Evolutionary conservation across 2,888 invertebrate species (phyloP).

Genomic region (Dryobotodes eremita): DNA sequence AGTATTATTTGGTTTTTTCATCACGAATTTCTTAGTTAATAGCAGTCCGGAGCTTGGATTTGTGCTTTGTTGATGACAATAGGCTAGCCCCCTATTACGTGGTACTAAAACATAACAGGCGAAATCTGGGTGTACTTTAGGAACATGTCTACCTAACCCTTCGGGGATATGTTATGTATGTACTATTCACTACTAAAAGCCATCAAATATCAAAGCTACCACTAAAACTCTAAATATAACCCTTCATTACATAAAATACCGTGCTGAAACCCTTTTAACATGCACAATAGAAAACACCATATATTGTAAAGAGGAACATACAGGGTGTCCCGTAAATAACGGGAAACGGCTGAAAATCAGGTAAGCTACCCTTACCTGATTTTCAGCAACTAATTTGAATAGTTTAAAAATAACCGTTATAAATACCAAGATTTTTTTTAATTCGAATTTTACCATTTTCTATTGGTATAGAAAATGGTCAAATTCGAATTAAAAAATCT

Average conservation of each 20-base stretch:
- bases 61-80: not conserved
- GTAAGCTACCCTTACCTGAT: too few relatives aligned
- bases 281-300: constrained; percentile 56
- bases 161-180: not conserved
- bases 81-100: not conserved
- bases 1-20: not conserved
- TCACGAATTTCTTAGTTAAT: not conserved
- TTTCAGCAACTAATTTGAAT: too few relatives aligned
- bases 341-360: too few relatives aligned
- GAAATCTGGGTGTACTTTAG: not conserved
- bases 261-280: constrained; percentile 57
- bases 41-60: not conserved
- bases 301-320: constrained; percentile 55
- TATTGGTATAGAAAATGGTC: too few relatives aligned
- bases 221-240: constrained; percentile 1
- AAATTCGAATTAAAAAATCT: too few relatives aligned
- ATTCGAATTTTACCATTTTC: too few relatives aligned
- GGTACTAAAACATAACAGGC: too few relatives aligned
- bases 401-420: too few relatives aligned
- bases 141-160: not conserved
- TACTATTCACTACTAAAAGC: constrained; percentile 7
- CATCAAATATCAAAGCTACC: not conserved
- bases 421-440: too few relatives aligned
- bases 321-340: too few relatives aligned
- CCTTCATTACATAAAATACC: constrained; percentile 21